These are phyloP conservation scores for Dermatemys mawii DNA, from an alignment of 2,113 vertebrate species.

Conservation along the genomic window DNA sequence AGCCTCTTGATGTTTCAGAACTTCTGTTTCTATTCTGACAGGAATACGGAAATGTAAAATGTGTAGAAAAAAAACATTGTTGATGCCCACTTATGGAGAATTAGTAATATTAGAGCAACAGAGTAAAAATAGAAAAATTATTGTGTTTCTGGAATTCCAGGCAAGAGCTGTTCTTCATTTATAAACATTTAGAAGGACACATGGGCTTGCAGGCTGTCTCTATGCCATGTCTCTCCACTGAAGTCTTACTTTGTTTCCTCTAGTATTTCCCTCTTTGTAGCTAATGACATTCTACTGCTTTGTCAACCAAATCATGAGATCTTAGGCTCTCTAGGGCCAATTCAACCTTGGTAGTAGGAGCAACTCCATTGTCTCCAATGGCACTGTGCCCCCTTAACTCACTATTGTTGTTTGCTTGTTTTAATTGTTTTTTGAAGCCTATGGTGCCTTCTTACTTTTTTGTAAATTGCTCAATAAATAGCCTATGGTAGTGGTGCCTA, in stretches of 20 bases:
- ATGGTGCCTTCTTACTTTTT: not conserved
- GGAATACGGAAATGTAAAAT: not conserved
- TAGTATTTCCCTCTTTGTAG: not conserved
- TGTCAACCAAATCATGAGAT: not conserved
- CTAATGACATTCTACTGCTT: not conserved
- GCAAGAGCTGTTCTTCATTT: not conserved
- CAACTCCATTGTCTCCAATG: not conserved
- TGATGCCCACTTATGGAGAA: not conserved
- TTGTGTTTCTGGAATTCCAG: not conserved
- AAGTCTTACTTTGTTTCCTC: not conserved
- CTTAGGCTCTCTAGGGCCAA: not conserved
- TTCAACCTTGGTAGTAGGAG: not conserved
- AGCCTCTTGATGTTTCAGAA: not conserved
- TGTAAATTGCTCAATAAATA: not conserved
- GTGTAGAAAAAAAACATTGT: rapidly evolving
- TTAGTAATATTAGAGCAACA: not conserved
- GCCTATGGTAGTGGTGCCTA: not conserved
- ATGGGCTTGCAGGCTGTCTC: not conserved
- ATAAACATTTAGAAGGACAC: not conserved
- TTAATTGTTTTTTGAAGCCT: not conserved
- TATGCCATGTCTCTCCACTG: not conserved
- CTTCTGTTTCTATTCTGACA: not conserved
- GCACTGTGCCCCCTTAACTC: too few relatives aligned
- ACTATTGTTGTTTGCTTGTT: not conserved
- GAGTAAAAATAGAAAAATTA: too few relatives aligned